Conservation (phyloP, 2,888 invertebrate species). For the Tryphoninae sp. region DNA sequence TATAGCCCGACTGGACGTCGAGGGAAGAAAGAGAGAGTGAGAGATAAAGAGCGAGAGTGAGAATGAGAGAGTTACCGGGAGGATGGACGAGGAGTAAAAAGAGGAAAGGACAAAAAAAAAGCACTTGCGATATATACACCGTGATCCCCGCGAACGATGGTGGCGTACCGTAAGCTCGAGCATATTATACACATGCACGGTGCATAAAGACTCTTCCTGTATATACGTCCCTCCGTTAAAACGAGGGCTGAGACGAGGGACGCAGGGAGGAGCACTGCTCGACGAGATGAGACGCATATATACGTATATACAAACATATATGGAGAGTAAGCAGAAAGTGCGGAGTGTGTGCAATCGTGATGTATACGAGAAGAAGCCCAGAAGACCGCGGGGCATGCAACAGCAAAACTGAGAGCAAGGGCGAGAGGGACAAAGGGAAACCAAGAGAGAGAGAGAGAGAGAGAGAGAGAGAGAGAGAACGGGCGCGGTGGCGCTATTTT, state of each 20-base stretch:
- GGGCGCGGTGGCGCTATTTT: constrained; percentile 76
- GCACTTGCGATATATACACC: constrained; percentile 38
- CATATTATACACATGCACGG: constrained; percentile 38
- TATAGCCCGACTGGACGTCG: constrained; percentile 33
- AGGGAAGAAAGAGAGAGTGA: neutral
- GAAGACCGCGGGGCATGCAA: constrained; percentile 39
- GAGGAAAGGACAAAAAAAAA: constrained; percentile 3
- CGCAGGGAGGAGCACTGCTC: neutral
- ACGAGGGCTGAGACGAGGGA: neutral
- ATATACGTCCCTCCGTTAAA: constrained; percentile 13
- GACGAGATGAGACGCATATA: constrained; percentile 1
- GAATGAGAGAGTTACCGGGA: neutral
- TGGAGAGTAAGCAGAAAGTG: constrained; percentile 1
- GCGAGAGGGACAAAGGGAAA: neutral
- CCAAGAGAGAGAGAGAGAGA: constrained; percentile 21
- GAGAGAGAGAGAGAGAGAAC: constrained; percentile 52
- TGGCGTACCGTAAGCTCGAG: constrained; percentile 53
- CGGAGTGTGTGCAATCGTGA: constrained; percentile 19
- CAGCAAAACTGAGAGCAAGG: constrained; percentile 32
- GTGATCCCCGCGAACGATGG: constrained; percentile 29
- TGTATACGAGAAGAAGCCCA: constrained; percentile 31
- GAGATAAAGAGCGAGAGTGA: constrained; percentile 14
- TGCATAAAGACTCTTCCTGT: constrained; percentile 14
- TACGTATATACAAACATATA: neutral
- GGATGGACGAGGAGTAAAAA: constrained; percentile 12